Conservation (phyloP, 2,888 invertebrate species). For the Pseudanteris insignis region DNA sequence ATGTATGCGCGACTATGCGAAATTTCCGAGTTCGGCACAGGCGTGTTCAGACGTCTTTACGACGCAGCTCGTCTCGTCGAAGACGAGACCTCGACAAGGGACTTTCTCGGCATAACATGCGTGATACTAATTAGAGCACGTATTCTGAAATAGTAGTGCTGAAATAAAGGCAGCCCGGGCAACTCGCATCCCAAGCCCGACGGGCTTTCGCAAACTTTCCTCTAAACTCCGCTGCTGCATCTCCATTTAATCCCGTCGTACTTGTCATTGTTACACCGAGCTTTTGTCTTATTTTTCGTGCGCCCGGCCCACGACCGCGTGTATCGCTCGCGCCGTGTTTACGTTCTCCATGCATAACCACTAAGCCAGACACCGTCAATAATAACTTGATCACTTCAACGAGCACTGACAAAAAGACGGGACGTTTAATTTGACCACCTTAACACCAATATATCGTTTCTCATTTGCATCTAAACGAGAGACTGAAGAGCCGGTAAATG, state of each 20-base stretch:
- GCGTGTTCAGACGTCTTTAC: constrained; percentile 49
- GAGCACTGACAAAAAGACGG: constrained; percentile 34
- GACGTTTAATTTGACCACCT: constrained; percentile 41
- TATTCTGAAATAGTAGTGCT: constrained; percentile 37
- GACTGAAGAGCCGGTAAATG: constrained; percentile 35
- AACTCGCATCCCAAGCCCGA: constrained; percentile 27
- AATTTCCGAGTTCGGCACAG: constrained; percentile 62
- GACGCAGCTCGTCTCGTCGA: constrained; percentile 38
- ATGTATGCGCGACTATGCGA: constrained; percentile 61
- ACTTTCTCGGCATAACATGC: constrained; percentile 57
- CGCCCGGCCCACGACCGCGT: too few relatives aligned
- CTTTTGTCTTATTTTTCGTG: too few relatives aligned
- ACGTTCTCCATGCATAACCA: too few relatives aligned
- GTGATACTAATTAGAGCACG: constrained; percentile 66
- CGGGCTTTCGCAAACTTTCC: constrained; percentile 35
- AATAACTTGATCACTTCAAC: constrained; percentile 35
- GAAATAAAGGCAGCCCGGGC: constrained; percentile 40
- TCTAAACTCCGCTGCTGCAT: constrained; percentile 3
- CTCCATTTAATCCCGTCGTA: constrained; percentile 20
- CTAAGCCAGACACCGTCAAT: constrained; percentile 5
- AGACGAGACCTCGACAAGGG: constrained; percentile 49
- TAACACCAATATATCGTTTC: constrained; percentile 30
- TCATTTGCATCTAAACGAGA: constrained; percentile 45
- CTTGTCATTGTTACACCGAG: too few relatives aligned
- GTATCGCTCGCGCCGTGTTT: too few relatives aligned